Base-by-base conservation (phyloP, 2,797 vertebrate species). In the Bradypus variegatus region DNA sequence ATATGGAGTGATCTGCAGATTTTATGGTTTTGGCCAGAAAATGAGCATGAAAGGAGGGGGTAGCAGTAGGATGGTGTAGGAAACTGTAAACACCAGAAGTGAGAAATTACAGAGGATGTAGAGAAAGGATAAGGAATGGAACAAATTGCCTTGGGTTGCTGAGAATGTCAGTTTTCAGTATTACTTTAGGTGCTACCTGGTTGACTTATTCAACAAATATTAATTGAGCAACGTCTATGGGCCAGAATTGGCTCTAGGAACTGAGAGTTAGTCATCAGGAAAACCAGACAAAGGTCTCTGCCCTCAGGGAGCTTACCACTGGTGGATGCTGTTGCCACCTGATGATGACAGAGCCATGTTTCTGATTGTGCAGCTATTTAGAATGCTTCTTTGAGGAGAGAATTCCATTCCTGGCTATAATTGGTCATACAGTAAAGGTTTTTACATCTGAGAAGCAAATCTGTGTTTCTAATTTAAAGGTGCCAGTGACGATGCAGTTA, bases 401-500 rank as follows among this genome's bases (percentile, higher is more conserved):
- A 69, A 64, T 33, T 16, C 60, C 48, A 11, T 87, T 92, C 60
- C 50, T 91, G 41, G 45, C 33, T 36, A 25, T 38, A 21, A 27
- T 33, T 21, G 29, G 25, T 86, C n/a, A 67, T 38, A 16, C 27
- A 70, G 21, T 69, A 76, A 91, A 89, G 19, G 8, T 64, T 88
- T 60, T 91, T 69, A 84, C 91, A 18, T 83, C 58, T 91, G 80
- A 94, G 87, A 65, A 72, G 48, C 65, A 88, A 48, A 41, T 88
- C 41, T 95, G 38, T 92, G 86, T 95, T 90, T 89, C 94, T 96
- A 88, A 69, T 94, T 95, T 96, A 62, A 93, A 99, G 99, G 99
- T 96, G 99, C 99, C 97, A 99, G 99, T 86, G 99, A 99, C 72
- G 99, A 99, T 89, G 99, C 99, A 7, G 98, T 99, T 93, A 99